phyloP scores from a whole-genome alignment of 2,888 invertebrate species.

The Pristionchus entomophagus region DNA sequence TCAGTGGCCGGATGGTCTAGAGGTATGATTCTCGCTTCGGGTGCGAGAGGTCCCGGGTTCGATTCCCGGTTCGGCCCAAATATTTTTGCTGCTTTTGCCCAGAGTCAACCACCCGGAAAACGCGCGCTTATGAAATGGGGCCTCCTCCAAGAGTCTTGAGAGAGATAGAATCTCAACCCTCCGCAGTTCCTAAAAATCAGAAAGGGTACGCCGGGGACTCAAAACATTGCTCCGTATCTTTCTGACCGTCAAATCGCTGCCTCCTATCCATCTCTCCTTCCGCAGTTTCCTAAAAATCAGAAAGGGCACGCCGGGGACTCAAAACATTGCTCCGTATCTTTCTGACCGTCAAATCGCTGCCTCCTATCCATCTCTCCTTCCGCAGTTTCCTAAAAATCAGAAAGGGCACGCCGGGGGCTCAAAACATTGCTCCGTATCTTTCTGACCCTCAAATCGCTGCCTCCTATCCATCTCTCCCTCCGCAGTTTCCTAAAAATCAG shows the following conservation, averaged over 20 bases:
- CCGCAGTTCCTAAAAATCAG: conserved; percentile 14
- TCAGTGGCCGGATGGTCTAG: conserved; percentile 71
- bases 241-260: too few relatives aligned
- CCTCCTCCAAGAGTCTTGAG: not conserved
- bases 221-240: too few relatives aligned
- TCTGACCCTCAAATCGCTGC: not conserved
- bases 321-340: not conserved
- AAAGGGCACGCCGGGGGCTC: not conserved
- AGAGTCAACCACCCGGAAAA: not conserved
- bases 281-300: too few relatives aligned
- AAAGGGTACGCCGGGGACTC: not conserved
- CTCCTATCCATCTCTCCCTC: not conserved
- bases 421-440: conserved; percentile 11
- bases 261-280: too few relatives aligned
- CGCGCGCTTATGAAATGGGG: not conserved
- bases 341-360: not conserved
- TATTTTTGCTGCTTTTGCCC: conserved; percentile 39
- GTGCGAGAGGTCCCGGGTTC: conserved; percentile 76
- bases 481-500: too few relatives aligned
- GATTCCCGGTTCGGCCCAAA: conserved; percentile 69
- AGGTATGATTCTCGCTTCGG: conserved; percentile 76
- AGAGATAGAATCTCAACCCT: not conserved
- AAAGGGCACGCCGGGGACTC: too few relatives aligned
- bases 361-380: not conserved
- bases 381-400: too few relatives aligned